These are phyloP conservation scores for Salticus scenicus DNA, from an alignment of 2,888 invertebrate genomes.

Conservation along the genomic window DNA sequence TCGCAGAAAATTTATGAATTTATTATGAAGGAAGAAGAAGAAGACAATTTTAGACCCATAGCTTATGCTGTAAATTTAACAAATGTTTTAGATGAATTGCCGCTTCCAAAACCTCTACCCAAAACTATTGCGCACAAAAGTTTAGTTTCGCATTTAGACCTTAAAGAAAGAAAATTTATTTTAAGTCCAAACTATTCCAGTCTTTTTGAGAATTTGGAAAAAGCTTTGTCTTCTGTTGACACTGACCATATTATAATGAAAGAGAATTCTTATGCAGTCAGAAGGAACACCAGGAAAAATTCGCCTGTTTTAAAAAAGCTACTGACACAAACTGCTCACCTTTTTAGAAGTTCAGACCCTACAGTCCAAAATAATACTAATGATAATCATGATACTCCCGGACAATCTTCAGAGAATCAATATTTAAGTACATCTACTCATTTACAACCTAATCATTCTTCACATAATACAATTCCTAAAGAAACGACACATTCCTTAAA, in stretches of 20 bases:
- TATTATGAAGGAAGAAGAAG: conserved; percentile 70
- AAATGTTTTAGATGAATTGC: conserved; percentile 72
- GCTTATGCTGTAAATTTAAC: conserved; percentile 71
- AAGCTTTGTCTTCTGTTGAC: conserved; percentile 54
- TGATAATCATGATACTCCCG: conserved; percentile 46
- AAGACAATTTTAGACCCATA: conserved; percentile 69
- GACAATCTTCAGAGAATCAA: conserved; percentile 62
- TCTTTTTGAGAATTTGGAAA: conserved; percentile 63
- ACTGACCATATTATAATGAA: conserved; percentile 68
- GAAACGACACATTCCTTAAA: conserved; percentile 37
- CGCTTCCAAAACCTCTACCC: conserved; percentile 71
- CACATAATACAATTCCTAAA: conserved; percentile 52
- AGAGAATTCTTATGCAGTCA: conserved; percentile 66
- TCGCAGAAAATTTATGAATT: conserved; percentile 34
- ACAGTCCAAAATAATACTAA: conserved; percentile 35
- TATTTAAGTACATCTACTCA: conserved; percentile 46
- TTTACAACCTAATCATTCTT: conserved; percentile 44
- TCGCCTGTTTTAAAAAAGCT: conserved; percentile 64
- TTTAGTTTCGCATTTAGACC: conserved; percentile 62
- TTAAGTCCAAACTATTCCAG: conserved; percentile 58
- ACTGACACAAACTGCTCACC: conserved; percentile 47
- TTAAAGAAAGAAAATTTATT: conserved; percentile 66
- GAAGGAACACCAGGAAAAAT: conserved; percentile 52
- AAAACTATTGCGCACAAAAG: conserved; percentile 63
- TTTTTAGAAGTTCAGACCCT: conserved; percentile 55